phyloP scores from a whole-genome alignment of 37 sponge, comb jelly and placozoan genomes.

The Bolinopsis microptera region DNA sequence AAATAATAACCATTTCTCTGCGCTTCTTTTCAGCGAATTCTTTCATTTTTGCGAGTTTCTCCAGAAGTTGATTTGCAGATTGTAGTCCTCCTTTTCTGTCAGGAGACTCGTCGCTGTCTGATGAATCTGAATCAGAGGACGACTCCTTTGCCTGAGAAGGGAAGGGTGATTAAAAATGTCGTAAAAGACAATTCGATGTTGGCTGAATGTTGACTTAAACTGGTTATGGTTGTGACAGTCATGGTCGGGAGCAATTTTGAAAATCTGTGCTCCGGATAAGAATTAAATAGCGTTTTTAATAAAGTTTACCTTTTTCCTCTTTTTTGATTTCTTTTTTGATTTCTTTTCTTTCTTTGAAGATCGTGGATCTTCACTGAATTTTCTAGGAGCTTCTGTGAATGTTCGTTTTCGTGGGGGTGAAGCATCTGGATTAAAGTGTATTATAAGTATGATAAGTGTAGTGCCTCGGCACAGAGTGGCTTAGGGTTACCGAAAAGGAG shows the following conservation, averaged over 20 bases:
- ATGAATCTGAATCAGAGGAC: not conserved
- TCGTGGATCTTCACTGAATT: constrained; percentile 4
- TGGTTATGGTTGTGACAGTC: too few species aligned
- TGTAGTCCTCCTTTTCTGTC: constrained; percentile 32
- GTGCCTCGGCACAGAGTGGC: too few species aligned
- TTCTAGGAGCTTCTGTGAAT: constrained; percentile 29
- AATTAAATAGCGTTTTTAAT: too few species aligned
- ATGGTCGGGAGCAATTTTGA: too few species aligned
- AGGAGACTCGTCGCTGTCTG: constrained; percentile 30
- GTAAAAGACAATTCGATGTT: too few species aligned
- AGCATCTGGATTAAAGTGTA: not conserved
- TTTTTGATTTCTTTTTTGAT: not conserved
- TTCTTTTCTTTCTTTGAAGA: not conserved
- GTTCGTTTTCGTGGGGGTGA: constrained; percentile 14
- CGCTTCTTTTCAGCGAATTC: constrained; percentile 51
- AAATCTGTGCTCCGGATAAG: too few species aligned
- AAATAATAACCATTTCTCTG: not conserved
- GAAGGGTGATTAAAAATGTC: not conserved
- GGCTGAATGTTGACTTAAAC: too few species aligned
- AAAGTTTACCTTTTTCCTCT: not conserved
- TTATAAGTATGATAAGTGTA: not conserved
- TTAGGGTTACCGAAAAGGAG: too few species aligned
- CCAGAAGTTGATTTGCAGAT: constrained; percentile 32
- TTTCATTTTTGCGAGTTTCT: constrained; percentile 53
- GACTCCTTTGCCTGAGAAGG: not conserved